Evolutionary conservation across 2,113 vertebrate genomes (phyloP).

Genomic region (pig (Sus scrofa)): DNA sequence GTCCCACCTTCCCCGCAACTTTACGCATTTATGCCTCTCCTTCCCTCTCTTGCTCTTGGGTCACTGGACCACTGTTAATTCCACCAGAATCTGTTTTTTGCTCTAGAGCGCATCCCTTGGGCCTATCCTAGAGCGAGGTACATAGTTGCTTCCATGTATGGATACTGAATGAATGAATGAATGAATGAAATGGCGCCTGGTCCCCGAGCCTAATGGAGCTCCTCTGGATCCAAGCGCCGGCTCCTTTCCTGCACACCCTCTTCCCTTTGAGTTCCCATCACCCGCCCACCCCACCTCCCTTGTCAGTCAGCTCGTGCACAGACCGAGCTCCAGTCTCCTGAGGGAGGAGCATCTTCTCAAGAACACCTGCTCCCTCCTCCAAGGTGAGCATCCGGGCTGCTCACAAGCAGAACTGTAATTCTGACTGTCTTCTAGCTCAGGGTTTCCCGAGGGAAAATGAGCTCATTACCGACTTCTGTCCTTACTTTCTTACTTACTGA

Average conservation of each 20-base stretch:
- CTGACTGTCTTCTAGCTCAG: neutral
- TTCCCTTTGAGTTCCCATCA: neutral
- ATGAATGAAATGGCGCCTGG: too few species aligned
- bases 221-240: neutral
- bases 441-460: neutral
- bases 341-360: neutral
- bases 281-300: neutral
- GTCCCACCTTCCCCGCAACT: too few species aligned
- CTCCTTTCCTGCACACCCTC: neutral
- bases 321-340: neutral
- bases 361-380: neutral
- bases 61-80: neutral
- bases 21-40: neutral
- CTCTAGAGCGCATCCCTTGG: neutral
- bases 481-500: neutral
- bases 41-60: neutral
- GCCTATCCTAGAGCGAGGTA: accelerated
- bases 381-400: neutral
- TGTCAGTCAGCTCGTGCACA: accelerated
- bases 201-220: neutral
- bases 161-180: neutral
- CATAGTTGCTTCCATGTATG: neutral
- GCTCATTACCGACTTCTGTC: neutral
- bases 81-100: neutral
- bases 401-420: neutral